Percentiles rank a stretch among this genome's conserved stretches.
Evolutionary conservation across 2,113 vertebrate species (phyloP).

Genomic region (Strix uralensis): DNA sequence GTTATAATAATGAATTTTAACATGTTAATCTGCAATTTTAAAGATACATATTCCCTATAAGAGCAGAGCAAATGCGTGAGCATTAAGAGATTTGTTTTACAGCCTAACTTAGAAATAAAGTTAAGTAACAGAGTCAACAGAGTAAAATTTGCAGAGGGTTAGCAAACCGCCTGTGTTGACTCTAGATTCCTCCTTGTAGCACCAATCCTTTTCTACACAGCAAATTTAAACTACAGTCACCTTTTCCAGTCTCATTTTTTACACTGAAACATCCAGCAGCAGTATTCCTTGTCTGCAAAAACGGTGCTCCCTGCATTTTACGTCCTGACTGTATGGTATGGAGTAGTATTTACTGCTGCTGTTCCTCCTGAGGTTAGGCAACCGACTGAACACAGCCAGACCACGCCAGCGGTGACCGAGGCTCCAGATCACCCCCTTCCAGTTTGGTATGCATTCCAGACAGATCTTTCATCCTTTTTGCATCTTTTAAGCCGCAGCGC

Average conservation of each 20-base stretch:
- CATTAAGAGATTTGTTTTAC: background rate
- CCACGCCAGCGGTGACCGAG: no score
- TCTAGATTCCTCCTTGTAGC: background rate
- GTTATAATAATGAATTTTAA: background rate
- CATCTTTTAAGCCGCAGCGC: fast-evolving
- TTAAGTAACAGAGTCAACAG: background rate
- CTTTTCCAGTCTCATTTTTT: background rate
- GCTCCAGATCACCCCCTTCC: background rate
- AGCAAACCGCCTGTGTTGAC: background rate
- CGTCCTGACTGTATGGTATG: background rate
- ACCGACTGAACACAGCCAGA: background rate
- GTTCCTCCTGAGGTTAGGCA: background rate
- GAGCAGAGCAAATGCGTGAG: fast-evolving
- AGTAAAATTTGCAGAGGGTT: background rate
- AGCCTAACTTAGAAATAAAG: background rate
- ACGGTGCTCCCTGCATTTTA: background rate
- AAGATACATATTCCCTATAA: background rate
- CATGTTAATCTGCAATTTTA: background rate
- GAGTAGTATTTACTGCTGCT: background rate
- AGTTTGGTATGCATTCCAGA: background rate
- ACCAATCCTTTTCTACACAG: background rate
- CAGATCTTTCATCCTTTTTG: background rate
- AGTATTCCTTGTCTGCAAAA: background rate
- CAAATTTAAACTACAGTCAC: background rate
- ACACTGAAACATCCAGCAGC: background rate